Evolutionary conservation across 2,888 invertebrate species (phyloP).

Genomic region (Malthinus seriepunctatus): DNA sequence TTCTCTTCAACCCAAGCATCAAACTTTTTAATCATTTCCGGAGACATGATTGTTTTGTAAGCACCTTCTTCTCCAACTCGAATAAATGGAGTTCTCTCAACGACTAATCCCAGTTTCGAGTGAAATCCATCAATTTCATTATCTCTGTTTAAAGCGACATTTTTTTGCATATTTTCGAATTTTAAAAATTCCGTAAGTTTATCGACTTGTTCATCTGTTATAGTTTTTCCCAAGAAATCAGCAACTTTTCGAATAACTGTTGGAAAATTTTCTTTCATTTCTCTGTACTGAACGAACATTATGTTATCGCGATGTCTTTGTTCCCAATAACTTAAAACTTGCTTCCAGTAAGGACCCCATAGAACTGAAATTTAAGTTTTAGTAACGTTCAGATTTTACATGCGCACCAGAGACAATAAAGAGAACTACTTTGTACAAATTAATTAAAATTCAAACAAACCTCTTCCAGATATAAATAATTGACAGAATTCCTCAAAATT

Average conservation of each 20-base stretch:
- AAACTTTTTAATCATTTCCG: constrained; percentile 3
- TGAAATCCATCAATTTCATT: background rate
- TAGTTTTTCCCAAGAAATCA: constrained; percentile 38
- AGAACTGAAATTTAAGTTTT: constrained; percentile 52
- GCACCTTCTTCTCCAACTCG: constrained; percentile 3
- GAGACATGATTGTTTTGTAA: constrained; percentile 5
- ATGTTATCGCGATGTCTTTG: constrained; percentile 65
- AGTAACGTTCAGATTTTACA: background rate
- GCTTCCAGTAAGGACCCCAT: constrained; percentile 74
- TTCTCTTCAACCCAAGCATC: constrained; percentile 1
- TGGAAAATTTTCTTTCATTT: constrained; percentile 59
- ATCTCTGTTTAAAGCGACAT: constrained; percentile 62
- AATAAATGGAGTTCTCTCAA: constrained; percentile 29
- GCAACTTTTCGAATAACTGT: constrained; percentile 25
- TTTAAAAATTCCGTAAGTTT: constrained; percentile 44
- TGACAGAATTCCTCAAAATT: constrained; percentile 77
- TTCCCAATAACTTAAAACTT: constrained; percentile 72
- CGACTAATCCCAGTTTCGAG: constrained; percentile 29
- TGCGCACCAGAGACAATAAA: background rate
- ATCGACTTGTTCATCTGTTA: constrained; percentile 65
- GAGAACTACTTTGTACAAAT: background rate
- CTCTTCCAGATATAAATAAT: constrained; percentile 66
- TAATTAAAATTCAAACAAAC: constrained; percentile 46
- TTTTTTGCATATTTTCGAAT: constrained; percentile 59
- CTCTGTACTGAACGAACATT: constrained; percentile 74